phyloP scores from a whole-genome alignment of 2,888 invertebrate genomes.

The Ichneumoninae sp. region DNA sequence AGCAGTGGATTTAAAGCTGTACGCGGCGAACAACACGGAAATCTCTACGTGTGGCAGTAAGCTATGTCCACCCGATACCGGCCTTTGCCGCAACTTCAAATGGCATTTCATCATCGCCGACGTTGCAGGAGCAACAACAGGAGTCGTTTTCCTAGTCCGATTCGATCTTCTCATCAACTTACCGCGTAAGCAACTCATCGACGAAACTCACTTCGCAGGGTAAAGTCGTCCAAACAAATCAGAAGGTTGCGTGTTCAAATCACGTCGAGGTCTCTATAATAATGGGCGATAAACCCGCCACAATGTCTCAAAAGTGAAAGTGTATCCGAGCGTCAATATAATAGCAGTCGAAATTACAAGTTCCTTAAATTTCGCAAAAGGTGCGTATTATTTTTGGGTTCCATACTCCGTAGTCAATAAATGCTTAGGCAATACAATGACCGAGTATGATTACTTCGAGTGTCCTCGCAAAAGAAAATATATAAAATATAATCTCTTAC shows the following conservation, averaged over 20 bases:
- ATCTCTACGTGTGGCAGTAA: conserved; percentile 57
- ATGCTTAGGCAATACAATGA: too few relatives aligned
- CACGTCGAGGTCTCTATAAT: conserved; percentile 92
- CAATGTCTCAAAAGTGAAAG: too few relatives aligned
- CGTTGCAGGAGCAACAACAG: conserved; percentile 51
- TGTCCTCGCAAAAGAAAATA: too few relatives aligned
- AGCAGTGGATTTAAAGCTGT: conserved; percentile 6
- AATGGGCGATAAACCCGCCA: too few relatives aligned
- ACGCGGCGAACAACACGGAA: conserved; percentile 51
- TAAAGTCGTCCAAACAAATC: conserved; percentile 84
- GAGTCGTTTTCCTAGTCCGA: conserved; percentile 60
- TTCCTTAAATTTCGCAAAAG: too few relatives aligned
- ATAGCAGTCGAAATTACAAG: too few relatives aligned
- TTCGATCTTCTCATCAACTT: conserved; percentile 61
- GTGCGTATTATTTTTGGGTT: too few relatives aligned
- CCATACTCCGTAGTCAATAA: too few relatives aligned
- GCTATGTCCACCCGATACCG: conserved; percentile 38
- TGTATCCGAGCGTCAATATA: too few relatives aligned
- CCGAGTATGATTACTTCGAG: too few relatives aligned
- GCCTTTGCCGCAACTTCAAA: conserved; percentile 46
- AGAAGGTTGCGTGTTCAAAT: conserved; percentile 99
- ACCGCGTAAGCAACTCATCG: conserved; percentile 25
- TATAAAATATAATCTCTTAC: too few relatives aligned
- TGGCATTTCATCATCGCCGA: conserved; percentile 64
- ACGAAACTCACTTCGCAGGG: conserved; percentile 31